These are phyloP conservation scores for Geopemphigus sp. DNA, from an alignment of 1,140 invertebrate genomes.

Conservation along the genomic window DNA sequence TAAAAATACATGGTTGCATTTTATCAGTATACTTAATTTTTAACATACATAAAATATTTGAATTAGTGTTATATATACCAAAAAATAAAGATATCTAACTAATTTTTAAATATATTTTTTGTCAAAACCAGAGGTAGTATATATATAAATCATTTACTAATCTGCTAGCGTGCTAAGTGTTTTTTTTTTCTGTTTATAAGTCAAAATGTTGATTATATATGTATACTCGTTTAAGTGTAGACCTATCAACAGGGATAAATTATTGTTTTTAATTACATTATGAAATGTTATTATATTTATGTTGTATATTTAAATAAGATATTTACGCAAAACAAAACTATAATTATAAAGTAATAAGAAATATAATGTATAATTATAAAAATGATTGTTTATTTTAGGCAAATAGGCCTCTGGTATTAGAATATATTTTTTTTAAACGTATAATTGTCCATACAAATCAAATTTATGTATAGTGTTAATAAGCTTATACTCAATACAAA, in stretches of 20 bases:
- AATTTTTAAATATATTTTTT: slow-evolving; percentile 6
- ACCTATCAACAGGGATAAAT: slow-evolving; percentile 38
- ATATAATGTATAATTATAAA: slow-evolving; percentile 8
- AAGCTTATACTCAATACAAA: slow-evolving; percentile 26
- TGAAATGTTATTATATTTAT: slow-evolving; percentile 44
- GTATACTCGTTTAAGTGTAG: slow-evolving; percentile 26
- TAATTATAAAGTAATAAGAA: slow-evolving; percentile 5
- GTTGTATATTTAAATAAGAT: slow-evolving; percentile 43
- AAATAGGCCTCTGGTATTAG: slow-evolving; percentile 6
- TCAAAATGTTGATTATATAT: slow-evolving; percentile 33
- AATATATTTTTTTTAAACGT: slow-evolving; percentile 28
- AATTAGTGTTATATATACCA: slow-evolving; percentile 4
- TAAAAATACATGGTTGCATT: slow-evolving; percentile 23
- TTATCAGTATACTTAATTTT: slow-evolving; percentile 33
- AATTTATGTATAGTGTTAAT: slow-evolving; percentile 47
- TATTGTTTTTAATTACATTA: slow-evolving; percentile 36
- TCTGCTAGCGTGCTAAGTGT: neutral
- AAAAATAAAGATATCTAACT: neutral
- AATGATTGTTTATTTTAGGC: slow-evolving; percentile 10
- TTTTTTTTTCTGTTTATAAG: slow-evolving; percentile 18
- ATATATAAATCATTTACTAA: slow-evolving; percentile 19
- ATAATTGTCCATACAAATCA: slow-evolving; percentile 38
- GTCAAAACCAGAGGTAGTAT: neutral
- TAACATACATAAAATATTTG: slow-evolving; percentile 14
- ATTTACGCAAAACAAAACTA: slow-evolving; percentile 44